Base-by-base conservation (phyloP, 2,113 vertebrate genomes). In the Crocuta crocuta region DNA sequence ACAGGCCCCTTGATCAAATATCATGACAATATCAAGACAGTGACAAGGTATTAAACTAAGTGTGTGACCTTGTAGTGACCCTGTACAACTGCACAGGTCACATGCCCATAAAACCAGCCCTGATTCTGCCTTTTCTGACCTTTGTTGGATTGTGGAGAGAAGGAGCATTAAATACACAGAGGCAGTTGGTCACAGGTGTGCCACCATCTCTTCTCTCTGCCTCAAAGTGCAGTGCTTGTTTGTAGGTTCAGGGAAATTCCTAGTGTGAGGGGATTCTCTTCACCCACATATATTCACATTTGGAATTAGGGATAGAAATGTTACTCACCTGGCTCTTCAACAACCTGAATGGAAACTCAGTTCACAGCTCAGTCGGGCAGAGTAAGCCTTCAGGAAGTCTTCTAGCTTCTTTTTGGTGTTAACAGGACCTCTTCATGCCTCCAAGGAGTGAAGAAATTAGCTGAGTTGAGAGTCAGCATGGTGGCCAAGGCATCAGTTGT, bases 41-140 rank as follows among this genome's bases (percentile, higher is more conserved):
- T 68, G 28, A 71, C 1, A 91, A 78, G 48, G 3, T 21, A 43
- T 71, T 65, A 81, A 39, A 28, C 16, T 13, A 71, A 16, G 26
- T 33, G 12, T 26, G 17, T 2, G 8, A 5, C 16, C 1, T 8
- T 65, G 0, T 33, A 2, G 17, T 2, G 8, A 5, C 16, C 1
- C 10, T 65, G 0, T 33, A 1, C 21, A 33, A 13, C 1, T n/a
- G 1, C 19, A 33, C 15, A 55, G 3, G 19, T 26, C 93, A 26
- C 4, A 35, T 23, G 33, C 9, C 33, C 39, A 39, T 24, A 4
- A 13, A 50, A 1, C 16, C 17, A n/a, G 0, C 1, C 9, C 12
- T 35, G 33, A 48, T 31, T 13, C 16, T 71, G 50, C 11, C 16
- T 70, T 35, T 70, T 81, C 35, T 23, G 33, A 53, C 1, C 10